Evolutionary conservation across 2,113 vertebrate species (phyloP).

Genomic region (Galemys pyrenaicus): DNA sequence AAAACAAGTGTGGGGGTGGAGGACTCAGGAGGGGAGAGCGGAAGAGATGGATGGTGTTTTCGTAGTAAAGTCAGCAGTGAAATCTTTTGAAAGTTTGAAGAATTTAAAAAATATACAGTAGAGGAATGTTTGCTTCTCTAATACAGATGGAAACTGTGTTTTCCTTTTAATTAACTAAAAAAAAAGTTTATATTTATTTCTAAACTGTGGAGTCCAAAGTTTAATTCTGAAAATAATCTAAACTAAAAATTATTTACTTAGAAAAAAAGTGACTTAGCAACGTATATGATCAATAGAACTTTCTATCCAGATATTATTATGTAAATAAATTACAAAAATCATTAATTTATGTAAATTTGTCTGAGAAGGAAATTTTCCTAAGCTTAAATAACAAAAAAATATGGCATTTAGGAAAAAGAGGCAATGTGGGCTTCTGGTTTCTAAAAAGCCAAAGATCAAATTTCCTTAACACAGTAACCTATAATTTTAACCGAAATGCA

Average conservation of each 20-base stretch:
- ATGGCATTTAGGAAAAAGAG: neutral
- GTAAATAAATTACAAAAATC: neutral
- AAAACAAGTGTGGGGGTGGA: neutral
- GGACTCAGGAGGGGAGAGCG: no score
- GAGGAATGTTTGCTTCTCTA: neutral
- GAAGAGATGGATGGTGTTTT: neutral
- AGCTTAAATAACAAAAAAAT: conserved; percentile 19
- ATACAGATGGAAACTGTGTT: neutral
- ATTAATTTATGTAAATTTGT: neutral
- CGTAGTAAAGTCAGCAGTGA: neutral
- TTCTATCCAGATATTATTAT: neutral
- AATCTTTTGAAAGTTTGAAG: neutral
- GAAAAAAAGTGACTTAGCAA: neutral
- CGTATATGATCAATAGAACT: neutral
- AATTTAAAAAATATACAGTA: neutral
- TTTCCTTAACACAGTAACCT: conserved; percentile 36
- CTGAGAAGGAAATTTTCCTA: neutral
- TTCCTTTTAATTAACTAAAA: conserved; percentile 44
- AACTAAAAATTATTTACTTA: conserved; percentile 19
- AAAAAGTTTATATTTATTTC: conserved; percentile 26
- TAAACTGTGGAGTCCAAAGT: conserved; percentile 25
- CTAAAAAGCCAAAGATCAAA: conserved; percentile 35
- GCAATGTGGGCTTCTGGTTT: neutral
- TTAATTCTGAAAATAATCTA: conserved; percentile 53
- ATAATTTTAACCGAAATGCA: conserved; percentile 20